Conservation (phyloP, 2,888 invertebrate species). For the Eledona agricola region DNA sequence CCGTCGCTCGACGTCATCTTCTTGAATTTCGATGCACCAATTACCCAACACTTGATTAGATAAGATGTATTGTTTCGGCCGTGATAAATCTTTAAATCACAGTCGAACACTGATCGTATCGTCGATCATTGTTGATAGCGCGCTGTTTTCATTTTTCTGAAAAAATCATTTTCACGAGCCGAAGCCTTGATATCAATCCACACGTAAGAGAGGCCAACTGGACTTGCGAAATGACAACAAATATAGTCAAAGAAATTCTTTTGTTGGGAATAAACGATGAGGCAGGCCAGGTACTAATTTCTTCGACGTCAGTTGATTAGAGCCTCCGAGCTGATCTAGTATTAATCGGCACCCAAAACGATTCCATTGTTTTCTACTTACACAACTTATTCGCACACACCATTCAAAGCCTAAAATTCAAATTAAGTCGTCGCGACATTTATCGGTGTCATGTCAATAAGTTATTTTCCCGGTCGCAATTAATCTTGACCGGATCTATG, state of each 20-base stretch:
- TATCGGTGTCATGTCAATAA: too few relatives aligned
- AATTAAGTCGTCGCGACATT: constrained; percentile 2
- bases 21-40: not conserved
- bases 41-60: constrained; percentile 18
- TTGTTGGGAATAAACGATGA: constrained; percentile 4
- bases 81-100: constrained; percentile 7
- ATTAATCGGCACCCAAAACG: constrained; percentile 10
- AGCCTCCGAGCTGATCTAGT: constrained; percentile 8
- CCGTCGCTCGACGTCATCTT: constrained; percentile 9
- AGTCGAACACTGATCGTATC: not conserved
- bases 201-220: constrained; percentile 28
- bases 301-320: constrained; percentile 2
- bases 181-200: constrained; percentile 32
- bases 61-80: constrained; percentile 10
- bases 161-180: constrained; percentile 11
- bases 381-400: constrained; percentile 16
- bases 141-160: constrained; percentile 4
- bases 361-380: constrained; percentile 17
- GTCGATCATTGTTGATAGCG: not conserved
- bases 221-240: constrained; percentile 29
- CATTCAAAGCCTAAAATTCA: constrained; percentile 2
- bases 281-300: not conserved
- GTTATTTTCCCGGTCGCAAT: too few relatives aligned
- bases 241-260: constrained; percentile 28
- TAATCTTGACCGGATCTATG: too few relatives aligned